Conservation (phyloP, 2,888 invertebrate species). For the Drosophila quinaria region DNA sequence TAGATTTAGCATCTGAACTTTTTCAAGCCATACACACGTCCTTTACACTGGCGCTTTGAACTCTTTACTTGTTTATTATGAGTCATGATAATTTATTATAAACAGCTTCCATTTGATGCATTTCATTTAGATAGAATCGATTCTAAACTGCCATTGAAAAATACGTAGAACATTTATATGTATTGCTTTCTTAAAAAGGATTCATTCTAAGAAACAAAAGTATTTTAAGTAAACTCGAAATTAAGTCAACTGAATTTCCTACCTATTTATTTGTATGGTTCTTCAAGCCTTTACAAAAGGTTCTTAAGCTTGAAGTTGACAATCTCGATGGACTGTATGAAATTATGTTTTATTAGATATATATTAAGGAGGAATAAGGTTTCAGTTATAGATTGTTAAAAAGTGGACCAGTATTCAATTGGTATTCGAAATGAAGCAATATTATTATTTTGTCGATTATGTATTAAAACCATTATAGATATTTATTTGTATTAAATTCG, state of each 20-base stretch:
- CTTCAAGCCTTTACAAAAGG: slow-evolving; percentile 15
- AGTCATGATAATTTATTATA: slow-evolving; percentile 6
- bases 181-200: slow-evolving; percentile 13
- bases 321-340: slow-evolving; percentile 14
- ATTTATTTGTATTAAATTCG: slow-evolving; percentile 48
- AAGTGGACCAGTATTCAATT: slow-evolving; percentile 34
- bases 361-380: slow-evolving; percentile 22
- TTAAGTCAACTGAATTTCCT: slow-evolving; percentile 28
- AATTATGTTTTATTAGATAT: slow-evolving; percentile 29
- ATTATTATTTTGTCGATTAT: slow-evolving; percentile 21
- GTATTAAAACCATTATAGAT: slow-evolving; percentile 29
- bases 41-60: slow-evolving; percentile 27
- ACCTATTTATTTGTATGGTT: slow-evolving; percentile 6
- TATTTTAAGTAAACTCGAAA: slow-evolving; percentile 42
- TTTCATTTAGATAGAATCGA: slow-evolving; percentile 45
- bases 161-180: slow-evolving; percentile 13
- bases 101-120: slow-evolving; percentile 47
- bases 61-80: not conserved
- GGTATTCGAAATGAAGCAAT: slow-evolving; percentile 58
- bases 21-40: slow-evolving; percentile 51
- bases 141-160: slow-evolving; percentile 62
- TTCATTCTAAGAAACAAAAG: slow-evolving; percentile 19
- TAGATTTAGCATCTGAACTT: slow-evolving; percentile 49
- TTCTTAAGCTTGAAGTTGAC: slow-evolving; percentile 27
- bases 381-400: slow-evolving; percentile 32